phyloP scores from a whole-genome alignment of 2,113 vertebrate species.

The Oriolus oriolus region DNA sequence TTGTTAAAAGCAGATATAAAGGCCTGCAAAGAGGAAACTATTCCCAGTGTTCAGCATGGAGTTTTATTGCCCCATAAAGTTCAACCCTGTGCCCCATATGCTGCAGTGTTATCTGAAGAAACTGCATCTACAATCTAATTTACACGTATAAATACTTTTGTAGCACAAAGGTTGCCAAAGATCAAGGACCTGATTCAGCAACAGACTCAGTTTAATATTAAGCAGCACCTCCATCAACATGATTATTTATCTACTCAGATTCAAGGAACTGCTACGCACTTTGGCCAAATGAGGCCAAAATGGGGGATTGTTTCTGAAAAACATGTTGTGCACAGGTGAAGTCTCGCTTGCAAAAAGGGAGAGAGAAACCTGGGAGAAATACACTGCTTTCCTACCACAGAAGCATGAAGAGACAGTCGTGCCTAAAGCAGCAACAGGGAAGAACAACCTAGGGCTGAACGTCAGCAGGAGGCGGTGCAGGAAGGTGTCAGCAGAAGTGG shows the following conservation, averaged over 20 bases:
- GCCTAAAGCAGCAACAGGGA: neutral
- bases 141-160: neutral
- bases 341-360: neutral
- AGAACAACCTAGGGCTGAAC: neutral
- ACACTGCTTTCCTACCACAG: neutral
- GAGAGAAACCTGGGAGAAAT: neutral
- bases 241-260: neutral
- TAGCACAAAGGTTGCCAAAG: conserved; percentile 5
- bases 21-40: neutral
- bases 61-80: conserved; percentile 1
- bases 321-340: rapidly evolving
- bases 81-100: neutral
- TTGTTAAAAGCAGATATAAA: neutral
- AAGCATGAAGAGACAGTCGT: neutral
- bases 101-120: neutral
- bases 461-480: rapidly evolving
- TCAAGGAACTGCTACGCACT: neutral
- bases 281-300: neutral
- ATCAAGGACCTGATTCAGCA: neutral
- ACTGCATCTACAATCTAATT: neutral
- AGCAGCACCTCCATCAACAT: neutral
- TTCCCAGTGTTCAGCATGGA: neutral
- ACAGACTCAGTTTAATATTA: neutral
- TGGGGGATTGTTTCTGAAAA: neutral
- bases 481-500: neutral